phyloP scores from a whole-genome alignment of 2,888 invertebrate species.

The Rapana venosa region DNA sequence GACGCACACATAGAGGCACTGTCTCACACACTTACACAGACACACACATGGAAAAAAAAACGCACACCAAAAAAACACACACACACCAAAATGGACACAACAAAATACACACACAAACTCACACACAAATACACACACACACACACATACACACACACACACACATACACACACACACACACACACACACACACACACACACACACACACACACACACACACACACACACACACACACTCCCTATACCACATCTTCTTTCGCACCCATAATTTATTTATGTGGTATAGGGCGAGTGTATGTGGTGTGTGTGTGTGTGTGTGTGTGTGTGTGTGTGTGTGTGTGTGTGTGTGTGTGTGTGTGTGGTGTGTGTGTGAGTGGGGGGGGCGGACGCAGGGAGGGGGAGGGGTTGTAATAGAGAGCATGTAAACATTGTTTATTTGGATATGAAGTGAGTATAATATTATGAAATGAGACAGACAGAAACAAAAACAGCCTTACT shows the following conservation, averaged over 20 bases:
- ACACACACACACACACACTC: background rate
- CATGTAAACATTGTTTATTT: too few relatives aligned
- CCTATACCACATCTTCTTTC: too few relatives aligned
- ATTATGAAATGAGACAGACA: too few relatives aligned
- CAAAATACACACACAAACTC: background rate
- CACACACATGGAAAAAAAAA: background rate
- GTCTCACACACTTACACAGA: background rate
- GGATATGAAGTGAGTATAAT: too few relatives aligned
- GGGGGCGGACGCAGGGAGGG: too few relatives aligned
- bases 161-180: background rate
- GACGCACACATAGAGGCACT: too few relatives aligned
- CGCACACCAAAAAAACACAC: too few relatives aligned
- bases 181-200: background rate
- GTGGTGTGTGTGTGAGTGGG: background rate
- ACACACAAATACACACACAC: background rate
- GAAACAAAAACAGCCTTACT: too few relatives aligned
- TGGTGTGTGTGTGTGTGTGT: background rate
- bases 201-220: background rate
- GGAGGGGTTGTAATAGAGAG: too few relatives aligned
- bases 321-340: background rate
- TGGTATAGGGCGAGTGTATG: background rate
- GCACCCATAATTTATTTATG: too few relatives aligned
- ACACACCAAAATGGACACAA: background rate
- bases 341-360: background rate
- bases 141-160: too few relatives aligned